phyloP scores from a whole-genome alignment of 2,888 invertebrate genomes.

The Drosophila pullipes region DNA sequence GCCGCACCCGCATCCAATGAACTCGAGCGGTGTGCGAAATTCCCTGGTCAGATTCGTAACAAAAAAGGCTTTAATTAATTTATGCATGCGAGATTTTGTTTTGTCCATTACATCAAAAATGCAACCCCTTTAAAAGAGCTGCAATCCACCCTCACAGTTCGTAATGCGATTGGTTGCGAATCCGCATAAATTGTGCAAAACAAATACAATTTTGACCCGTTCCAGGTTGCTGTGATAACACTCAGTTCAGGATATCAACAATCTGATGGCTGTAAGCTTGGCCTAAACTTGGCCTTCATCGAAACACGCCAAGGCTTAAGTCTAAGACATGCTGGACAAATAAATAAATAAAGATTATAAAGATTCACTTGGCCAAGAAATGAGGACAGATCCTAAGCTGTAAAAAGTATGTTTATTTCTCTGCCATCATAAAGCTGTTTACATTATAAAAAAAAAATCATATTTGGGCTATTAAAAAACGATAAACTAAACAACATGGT shows the following conservation, averaged over 20 bases:
- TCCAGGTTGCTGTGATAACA: not conserved
- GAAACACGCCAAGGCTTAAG: not conserved
- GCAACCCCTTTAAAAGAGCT: not conserved
- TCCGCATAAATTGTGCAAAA: not conserved
- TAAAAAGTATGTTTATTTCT: not conserved
- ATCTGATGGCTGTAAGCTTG: not conserved
- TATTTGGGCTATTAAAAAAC: constrained; percentile 17
- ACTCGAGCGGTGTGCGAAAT: constrained; percentile 9
- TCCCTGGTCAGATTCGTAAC: constrained; percentile 35
- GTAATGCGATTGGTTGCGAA: constrained; percentile 2
- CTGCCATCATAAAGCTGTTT: not conserved
- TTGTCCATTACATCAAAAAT: not conserved
- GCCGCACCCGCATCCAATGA: constrained; percentile 28
- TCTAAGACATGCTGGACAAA: not conserved
- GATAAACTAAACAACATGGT: constrained; percentile 5
- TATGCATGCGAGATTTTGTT: constrained; percentile 47
- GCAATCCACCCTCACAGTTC: constrained; percentile 2
- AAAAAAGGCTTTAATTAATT: constrained; percentile 57
- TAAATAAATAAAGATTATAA: not conserved
- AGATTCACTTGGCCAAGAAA: not conserved
- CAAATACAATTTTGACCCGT: not conserved
- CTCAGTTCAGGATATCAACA: not conserved
- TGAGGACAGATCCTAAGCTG: not conserved
- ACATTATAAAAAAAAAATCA: not conserved
- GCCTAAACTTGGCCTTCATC: not conserved